A percentile compares a stretch with the other conserved stretches of the same genome.
Conservation (phyloP, 2,113 vertebrate genomes). For the Platichthys flesus region DNA sequence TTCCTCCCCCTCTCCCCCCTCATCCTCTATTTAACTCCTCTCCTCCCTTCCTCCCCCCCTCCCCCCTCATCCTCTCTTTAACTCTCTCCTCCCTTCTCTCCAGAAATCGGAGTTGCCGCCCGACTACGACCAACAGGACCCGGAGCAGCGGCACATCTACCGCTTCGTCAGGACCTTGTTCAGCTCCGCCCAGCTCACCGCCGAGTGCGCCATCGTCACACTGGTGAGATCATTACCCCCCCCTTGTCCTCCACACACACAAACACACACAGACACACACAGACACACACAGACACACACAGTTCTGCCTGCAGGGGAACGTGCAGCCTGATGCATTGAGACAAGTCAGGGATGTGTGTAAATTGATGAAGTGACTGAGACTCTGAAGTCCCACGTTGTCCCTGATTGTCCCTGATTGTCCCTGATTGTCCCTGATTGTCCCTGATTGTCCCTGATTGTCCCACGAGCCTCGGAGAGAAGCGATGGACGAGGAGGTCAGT, state of each 20-base stretch:
- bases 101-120: conserved; percentile 86
- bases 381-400: neutral
- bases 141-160: conserved; percentile 98
- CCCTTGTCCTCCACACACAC: neutral
- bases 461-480: too few species aligned
- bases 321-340: conserved; percentile 15
- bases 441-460: neutral
- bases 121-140: conserved; percentile 93
- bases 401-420: too few species aligned
- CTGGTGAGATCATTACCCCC: conserved; percentile 82
- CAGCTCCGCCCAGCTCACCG: conserved; percentile 96
- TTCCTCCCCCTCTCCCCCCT: too few species aligned
- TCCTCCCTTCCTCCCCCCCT: neutral
- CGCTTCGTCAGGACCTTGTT: conserved; percentile 96
- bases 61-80: neutral
- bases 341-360: conserved; percentile 47
- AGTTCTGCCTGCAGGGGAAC: neutral
- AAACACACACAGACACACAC: neutral
- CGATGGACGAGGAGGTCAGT: neutral
- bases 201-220: conserved; percentile 98
- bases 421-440: too few species aligned
- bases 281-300: too few species aligned
- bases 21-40: neutral
- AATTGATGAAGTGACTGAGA: conserved; percentile 1
- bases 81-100: neutral